A percentile compares a stretch with the other conserved stretches of the same genome.
These are phyloP conservation scores for Enteromius thamalakanensis DNA, from an alignment of 2,797 vertebrate genomes.

Conservation along the genomic window DNA sequence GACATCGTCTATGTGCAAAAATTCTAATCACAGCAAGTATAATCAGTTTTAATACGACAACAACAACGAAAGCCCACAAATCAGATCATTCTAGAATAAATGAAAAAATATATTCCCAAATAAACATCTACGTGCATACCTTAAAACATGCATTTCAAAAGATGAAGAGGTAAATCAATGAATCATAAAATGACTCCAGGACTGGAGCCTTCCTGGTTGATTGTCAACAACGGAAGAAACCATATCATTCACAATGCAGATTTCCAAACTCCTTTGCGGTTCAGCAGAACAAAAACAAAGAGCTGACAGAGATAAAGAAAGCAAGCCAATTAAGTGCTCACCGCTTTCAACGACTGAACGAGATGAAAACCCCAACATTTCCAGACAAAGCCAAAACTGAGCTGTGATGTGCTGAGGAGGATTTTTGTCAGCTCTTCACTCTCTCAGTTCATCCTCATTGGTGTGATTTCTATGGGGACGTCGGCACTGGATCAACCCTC, in stretches of 20 bases:
- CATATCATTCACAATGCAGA: not conserved
- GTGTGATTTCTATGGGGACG: not conserved
- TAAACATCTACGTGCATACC: not conserved
- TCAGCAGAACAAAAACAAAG: conserved; percentile 20
- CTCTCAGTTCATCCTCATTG: not conserved
- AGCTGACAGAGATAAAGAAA: conserved; percentile 47
- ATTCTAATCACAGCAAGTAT: not conserved
- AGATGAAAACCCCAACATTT: conserved; percentile 60
- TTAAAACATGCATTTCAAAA: not conserved
- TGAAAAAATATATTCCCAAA: not conserved
- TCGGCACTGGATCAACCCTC: conserved; percentile 11
- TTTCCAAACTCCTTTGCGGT: not conserved
- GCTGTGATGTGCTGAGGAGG: not conserved
- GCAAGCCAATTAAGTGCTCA: conserved; percentile 52
- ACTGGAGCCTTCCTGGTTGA: not conserved
- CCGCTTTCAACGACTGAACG: conserved; percentile 71
- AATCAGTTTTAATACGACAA: not conserved
- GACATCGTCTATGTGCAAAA: not conserved
- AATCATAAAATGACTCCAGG: not conserved
- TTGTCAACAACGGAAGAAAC: conserved; percentile 8
- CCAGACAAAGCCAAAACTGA: conserved; percentile 35
- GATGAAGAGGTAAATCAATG: no score
- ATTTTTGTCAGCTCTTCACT: not conserved
- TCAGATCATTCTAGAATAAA: not conserved
- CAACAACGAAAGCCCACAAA: not conserved